A percentile compares a stretch with the other conserved stretches of the same genome.
Evolutionary conservation across 2,113 vertebrate genomes (phyloP).

Genomic region (Oncorhynchus keta): DNA sequence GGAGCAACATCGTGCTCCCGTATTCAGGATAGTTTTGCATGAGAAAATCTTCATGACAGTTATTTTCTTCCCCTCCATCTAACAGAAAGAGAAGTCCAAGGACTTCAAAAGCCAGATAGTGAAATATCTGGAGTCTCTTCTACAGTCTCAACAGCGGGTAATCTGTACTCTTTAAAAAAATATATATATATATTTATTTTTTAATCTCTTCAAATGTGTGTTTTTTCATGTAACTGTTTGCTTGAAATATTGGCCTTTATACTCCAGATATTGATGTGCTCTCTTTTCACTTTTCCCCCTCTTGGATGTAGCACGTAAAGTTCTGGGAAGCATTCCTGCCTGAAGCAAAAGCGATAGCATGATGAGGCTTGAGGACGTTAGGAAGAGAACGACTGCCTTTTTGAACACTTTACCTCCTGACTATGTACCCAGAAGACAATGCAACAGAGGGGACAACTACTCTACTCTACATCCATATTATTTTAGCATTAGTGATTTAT

Average conservation of each 20-base stretch:
- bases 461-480: slow-evolving; percentile 44
- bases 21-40: background rate
- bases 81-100: slow-evolving; percentile 91
- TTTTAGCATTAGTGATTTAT: slow-evolving; percentile 45
- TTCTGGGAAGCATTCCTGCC: slow-evolving; percentile 97
- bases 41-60: background rate
- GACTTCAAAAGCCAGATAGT: slow-evolving; percentile 91
- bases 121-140: slow-evolving; percentile 88
- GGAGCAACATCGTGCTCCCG: background rate
- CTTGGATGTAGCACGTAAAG: slow-evolving; percentile 83
- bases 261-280: background rate
- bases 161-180: slow-evolving; percentile 11
- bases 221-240: background rate
- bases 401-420: slow-evolving; percentile 79
- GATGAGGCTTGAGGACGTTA: slow-evolving; percentile 62
- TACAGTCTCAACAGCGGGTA: slow-evolving; percentile 93
- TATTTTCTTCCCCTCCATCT: slow-evolving; percentile 23
- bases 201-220: background rate
- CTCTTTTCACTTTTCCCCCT: background rate
- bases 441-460: slow-evolving; percentile 40
- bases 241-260: background rate
- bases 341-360: slow-evolving; percentile 95
- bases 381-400: slow-evolving; percentile 75
- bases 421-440: slow-evolving; percentile 64
- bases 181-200: too few relatives aligned